Evolutionary conservation across 2,113 vertebrate genomes (phyloP).

Genomic region (Hypomesus transpacificus): DNA sequence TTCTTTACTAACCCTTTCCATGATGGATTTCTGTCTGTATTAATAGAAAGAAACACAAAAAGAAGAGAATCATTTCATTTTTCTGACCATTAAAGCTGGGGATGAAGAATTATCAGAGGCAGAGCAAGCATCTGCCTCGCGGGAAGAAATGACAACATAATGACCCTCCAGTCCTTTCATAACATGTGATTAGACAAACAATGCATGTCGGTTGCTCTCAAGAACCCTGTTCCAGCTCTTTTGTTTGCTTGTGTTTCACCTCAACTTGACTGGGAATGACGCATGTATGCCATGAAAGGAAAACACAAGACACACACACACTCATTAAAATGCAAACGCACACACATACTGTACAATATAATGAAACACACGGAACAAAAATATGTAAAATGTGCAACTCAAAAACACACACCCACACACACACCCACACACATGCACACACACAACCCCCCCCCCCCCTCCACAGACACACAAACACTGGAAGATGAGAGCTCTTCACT

Average conservation of each 20-base stretch:
- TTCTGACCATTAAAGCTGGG: constrained; percentile 52
- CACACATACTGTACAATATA: background rate
- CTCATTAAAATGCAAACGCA: background rate
- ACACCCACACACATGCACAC: constrained; percentile 2
- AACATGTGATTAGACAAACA: constrained; percentile 71
- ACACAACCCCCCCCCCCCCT: constrained; percentile 5
- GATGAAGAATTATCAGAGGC: constrained; percentile 51
- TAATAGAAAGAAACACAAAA: constrained; percentile 6
- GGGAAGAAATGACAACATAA: constrained; percentile 64
- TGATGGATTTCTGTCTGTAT: no score
- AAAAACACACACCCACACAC: background rate
- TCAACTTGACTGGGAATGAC: constrained; percentile 27
- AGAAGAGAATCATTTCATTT: constrained; percentile 12
- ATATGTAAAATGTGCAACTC: background rate
- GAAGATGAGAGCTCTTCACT: background rate
- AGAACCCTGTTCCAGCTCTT: constrained; percentile 38
- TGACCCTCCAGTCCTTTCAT: constrained; percentile 59
- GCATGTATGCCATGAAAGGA: constrained; percentile 31
- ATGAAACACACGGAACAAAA: background rate
- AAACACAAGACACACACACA: background rate
- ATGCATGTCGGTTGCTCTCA: constrained; percentile 59
- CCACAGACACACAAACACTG: background rate
- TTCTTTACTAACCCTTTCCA: no score
- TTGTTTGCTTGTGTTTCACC: constrained; percentile 45
- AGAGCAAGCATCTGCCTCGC: constrained; percentile 40